Evolutionary conservation across 1,140 invertebrate genomes (phyloP).

Genomic region (Cecropterus lyciades): DNA sequence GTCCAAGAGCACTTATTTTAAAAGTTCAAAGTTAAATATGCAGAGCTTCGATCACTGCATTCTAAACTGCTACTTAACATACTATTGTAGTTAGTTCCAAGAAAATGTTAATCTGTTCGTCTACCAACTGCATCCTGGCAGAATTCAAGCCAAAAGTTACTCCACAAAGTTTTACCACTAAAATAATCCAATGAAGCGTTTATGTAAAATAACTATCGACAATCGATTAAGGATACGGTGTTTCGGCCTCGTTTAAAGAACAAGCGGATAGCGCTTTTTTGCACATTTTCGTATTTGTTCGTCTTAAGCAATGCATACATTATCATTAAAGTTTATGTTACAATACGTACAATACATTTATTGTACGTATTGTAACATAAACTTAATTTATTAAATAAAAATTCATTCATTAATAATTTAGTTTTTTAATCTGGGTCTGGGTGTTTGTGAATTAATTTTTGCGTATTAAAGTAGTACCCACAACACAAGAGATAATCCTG

Average conservation of each 20-base stretch:
- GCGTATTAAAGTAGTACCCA: too few species aligned
- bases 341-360: too few species aligned
- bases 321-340: too few species aligned
- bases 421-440: too few species aligned
- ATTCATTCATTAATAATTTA: too few species aligned
- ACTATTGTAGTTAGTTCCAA: slow-evolving; percentile 17
- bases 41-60: background rate
- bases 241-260: background rate
- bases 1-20: background rate
- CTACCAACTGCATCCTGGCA: slow-evolving; percentile 21
- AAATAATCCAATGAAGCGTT: slow-evolving; percentile 32
- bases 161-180: slow-evolving; percentile 33
- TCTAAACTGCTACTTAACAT: slow-evolving; percentile 18
- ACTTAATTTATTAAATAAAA: too few species aligned
- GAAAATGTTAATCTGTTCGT: slow-evolving; percentile 32
- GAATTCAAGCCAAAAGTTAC: slow-evolving; percentile 19
- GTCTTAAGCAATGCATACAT: too few species aligned
- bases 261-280: slow-evolving; percentile 2
- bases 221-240: slow-evolving; percentile 34
- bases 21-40: slow-evolving; percentile 5
- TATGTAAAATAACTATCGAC: slow-evolving; percentile 37
- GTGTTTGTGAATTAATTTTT: too few species aligned
- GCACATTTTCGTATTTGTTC: too few species aligned
- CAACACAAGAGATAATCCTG: too few species aligned
- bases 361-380: too few species aligned